Evolutionary conservation across 2,797 vertebrate genomes (phyloP), one percentile per base, ranked within the genome.

Genomic region (Esox lucius): DNA sequence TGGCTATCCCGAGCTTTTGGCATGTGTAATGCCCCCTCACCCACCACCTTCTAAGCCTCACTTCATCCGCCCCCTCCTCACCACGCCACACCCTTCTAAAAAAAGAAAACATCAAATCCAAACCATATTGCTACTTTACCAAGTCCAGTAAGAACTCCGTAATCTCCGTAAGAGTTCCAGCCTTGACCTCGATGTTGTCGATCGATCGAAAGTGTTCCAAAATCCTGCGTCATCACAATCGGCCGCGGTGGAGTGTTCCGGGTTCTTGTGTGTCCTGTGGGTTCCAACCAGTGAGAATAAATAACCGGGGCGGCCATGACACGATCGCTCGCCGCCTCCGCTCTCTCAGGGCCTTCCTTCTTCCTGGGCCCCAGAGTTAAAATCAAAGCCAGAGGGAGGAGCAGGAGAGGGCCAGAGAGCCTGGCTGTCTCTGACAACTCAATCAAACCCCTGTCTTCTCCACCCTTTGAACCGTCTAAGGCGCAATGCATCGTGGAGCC

Each of bases 1-100:
- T 93, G 90, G 91, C 92, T 94, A 94, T 96, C 94, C 94, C 95
- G 94, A 95, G 92, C 93, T 92, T 94, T 74, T 93, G 92, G 92
- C 93, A 93, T 91, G 90, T 92, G 93, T 94, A 95, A 94, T 93
- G 94, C 91, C 91, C 80, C 84, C 49, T 33, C 64, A 17, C 5
- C 64, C 64, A 31, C 53, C 66, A 33, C 35, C 74, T n/a, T 51
- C 51, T 12, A 17, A 22, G 22, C 56, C 9, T 59, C 22, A 59
- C 17, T 22, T 26, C 11, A 61, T 61, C 56, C 22, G 19, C 22
- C 56, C 56, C 56, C 19, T 24, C 56, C 56, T 61, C 56, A 1
- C 67, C 64, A 26, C 19, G 53, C 35, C 19, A 56, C 62, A 24
- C 70, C 31, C 69, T 67, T 48, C 24, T 15, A 56, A 68, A 39